Base-by-base conservation (phyloP, 2,888 invertebrate genomes). In the Megalurothrips usitatus region DNA sequence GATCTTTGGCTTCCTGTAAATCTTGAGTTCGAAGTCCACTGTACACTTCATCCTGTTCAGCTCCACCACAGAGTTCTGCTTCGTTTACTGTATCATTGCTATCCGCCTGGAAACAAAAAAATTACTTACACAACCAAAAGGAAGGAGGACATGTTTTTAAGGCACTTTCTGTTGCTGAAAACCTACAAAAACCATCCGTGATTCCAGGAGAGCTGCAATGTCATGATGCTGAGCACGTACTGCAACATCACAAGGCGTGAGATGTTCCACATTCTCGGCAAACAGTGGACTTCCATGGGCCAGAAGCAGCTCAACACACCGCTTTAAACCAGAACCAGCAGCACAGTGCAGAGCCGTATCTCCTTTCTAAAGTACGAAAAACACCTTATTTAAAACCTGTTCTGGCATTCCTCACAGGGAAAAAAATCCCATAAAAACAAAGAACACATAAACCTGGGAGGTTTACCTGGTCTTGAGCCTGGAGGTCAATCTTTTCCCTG, bases 271-370 rank as follows among this genome's bases (percentile, higher is more conserved):
- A 86, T 92, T 92, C 86, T 92, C 92, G 52, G 89, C 86, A 85
- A 92, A 92, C 78, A 92, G 86, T 1, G 91, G 90, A 19, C 91
- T 89, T 12, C 91, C 90, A 83, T 90, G 89, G 52, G 88, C 87
- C 47, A 92, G 88, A 49, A 92, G 87, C 63, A 91, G 86, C 87
- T 92, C 91, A 9, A 91, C 91, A 86, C 92, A 91, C 81, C 90
- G 87, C 84, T 89, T 89, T 79, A 92, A 86, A 0, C 92, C 92
- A 17, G 90, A 90, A 26, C 88, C 87, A 11, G 92, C 91, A 10
- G 92, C 92, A 87, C 90, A 90, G 85, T 92, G 92, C n/a, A 92
- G 87, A 12, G 92, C 91, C 47, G 92, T 92, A 85, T 92, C 92
- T 26, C 91, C 90, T 84, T 90, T 89, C 91, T 92, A 86, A 34